Evolutionary conservation across 1,140 invertebrate genomes (phyloP).

Genomic region (Chrysomallon squamiferum): DNA sequence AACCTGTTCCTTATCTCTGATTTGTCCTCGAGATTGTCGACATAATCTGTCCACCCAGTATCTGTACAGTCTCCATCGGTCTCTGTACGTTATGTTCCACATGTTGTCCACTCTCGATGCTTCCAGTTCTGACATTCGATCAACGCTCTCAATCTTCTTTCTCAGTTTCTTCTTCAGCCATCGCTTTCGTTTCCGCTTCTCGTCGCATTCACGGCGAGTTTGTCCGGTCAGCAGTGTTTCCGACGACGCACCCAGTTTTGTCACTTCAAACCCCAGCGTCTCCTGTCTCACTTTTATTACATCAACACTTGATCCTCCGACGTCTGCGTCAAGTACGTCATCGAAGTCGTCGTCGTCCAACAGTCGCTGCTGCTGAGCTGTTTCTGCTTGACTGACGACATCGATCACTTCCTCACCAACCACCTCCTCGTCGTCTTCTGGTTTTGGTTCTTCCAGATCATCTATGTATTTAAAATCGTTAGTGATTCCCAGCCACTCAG

Average conservation of each 20-base stretch:
- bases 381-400: not conserved
- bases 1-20: conserved; percentile 26
- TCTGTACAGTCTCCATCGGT: conserved; percentile 59
- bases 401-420: conserved; percentile 14
- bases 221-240: conserved; percentile 7
- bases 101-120: conserved; percentile 30
- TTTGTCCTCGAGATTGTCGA: conserved; percentile 18
- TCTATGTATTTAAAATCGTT: conserved; percentile 9
- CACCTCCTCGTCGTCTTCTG: conserved; percentile 12
- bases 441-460: conserved; percentile 10
- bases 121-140: conserved; percentile 34
- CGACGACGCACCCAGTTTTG: conserved; percentile 8
- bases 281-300: not conserved
- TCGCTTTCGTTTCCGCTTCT: not conserved
- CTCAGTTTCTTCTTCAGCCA: not conserved
- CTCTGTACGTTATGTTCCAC: conserved; percentile 37
- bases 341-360: conserved; percentile 14
- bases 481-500: conserved; percentile 29
- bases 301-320: too few species aligned
- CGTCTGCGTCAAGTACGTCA: conserved; percentile 4
- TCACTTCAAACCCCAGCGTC: not conserved
- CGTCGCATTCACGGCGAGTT: not conserved
- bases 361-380: conserved; percentile 9
- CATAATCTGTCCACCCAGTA: conserved; percentile 50
- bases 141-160: conserved; percentile 15